A percentile compares a stretch with the other conserved stretches of the same genome.
phyloP scores from a whole-genome alignment of 1,140 invertebrate species.

The Cotesia vestalis region DNA sequence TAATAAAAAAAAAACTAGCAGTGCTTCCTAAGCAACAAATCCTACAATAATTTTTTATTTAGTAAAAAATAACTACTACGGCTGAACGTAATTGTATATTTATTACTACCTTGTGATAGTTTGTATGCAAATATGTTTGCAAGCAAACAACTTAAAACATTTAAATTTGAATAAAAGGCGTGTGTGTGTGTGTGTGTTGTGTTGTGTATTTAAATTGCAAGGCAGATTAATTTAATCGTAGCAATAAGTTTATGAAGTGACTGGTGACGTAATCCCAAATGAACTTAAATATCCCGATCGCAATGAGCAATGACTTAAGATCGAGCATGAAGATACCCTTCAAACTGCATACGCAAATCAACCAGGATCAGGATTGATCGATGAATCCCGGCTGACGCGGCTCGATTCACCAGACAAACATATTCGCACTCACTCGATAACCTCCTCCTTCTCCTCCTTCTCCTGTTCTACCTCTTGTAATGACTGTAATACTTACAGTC shows the following conservation, averaged over 20 bases:
- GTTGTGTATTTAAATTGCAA: constrained; percentile 19
- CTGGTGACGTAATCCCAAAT: constrained; percentile 29
- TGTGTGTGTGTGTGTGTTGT: neutral
- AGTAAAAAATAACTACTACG: no score
- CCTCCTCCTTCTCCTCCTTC: neutral
- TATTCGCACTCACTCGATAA: constrained; percentile 23
- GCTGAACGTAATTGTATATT: no score
- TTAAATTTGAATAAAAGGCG: neutral
- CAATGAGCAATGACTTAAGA: constrained; percentile 21
- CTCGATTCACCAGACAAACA: constrained; percentile 26
- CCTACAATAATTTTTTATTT: no score
- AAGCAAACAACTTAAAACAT: no score
- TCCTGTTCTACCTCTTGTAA: no score
- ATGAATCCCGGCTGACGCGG: constrained; percentile 34
- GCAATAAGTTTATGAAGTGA: constrained; percentile 18
- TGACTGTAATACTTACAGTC: neutral
- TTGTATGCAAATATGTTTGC: no score
- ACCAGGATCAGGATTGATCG: constrained; percentile 28
- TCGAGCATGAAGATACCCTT: constrained; percentile 25
- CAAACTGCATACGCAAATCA: constrained; percentile 28
- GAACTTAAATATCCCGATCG: constrained; percentile 30
- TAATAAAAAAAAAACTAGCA: no score
- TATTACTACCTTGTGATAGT: no score
- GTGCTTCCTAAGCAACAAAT: no score
- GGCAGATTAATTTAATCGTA: constrained; percentile 31